Evolutionary conservation across 2,113 vertebrate genomes (phyloP).

Genomic region (Pogonocichla stellata): DNA sequence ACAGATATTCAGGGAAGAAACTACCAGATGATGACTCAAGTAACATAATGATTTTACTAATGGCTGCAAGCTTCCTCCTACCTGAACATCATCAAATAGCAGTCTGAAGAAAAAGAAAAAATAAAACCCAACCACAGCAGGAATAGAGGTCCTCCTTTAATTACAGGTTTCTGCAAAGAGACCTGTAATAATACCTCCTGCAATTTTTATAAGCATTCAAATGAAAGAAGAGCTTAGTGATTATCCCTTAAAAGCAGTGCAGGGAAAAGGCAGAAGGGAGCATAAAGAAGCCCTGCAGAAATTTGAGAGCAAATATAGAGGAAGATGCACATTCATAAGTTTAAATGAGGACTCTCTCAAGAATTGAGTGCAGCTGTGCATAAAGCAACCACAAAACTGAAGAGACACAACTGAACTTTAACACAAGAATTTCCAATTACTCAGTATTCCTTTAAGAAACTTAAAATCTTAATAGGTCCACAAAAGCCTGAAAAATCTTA

Average conservation of each 20-base stretch:
- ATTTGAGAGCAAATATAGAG: background rate
- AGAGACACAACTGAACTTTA: background rate
- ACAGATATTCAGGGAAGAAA: background rate
- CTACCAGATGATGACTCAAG: background rate
- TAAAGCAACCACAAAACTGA: background rate
- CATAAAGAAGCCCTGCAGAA: background rate
- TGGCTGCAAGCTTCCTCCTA: background rate
- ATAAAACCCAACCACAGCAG: background rate
- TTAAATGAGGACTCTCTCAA: conserved; percentile 10
- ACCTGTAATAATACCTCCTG: background rate
- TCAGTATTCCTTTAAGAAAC: background rate
- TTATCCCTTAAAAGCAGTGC: background rate
- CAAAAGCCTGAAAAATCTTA: background rate
- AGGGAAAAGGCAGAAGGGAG: background rate
- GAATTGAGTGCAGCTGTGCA: background rate
- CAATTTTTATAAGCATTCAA: background rate
- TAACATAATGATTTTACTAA: background rate
- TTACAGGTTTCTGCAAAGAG: background rate
- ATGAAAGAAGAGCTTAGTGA: background rate
- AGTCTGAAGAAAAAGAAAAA: background rate
- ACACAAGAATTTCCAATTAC: background rate
- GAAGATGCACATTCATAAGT: background rate
- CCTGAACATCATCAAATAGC: background rate
- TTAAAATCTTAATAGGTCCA: background rate
- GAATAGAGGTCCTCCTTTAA: background rate